Evolutionary conservation across 2,113 vertebrate genomes (phyloP), one percentile per base, ranked within the genome.

Genomic region (Macquaria australasica): DNA sequence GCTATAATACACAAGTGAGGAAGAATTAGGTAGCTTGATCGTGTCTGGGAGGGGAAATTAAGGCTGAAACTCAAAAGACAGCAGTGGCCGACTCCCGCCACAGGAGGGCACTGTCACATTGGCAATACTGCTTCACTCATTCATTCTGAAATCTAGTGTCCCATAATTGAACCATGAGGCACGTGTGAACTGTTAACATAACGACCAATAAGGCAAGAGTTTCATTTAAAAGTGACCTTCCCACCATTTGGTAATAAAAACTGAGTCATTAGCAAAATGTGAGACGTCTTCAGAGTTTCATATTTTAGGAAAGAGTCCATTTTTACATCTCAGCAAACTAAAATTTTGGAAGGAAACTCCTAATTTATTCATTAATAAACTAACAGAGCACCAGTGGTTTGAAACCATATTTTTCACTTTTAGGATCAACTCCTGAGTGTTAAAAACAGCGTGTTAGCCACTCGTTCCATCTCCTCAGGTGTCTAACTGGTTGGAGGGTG

Each of bases 401-500:
- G 12, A 64, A 82, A 79, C 59, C 75, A 77, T 16, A 9, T 73
- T 79, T 25, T 62, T 73, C 21, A 62, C 31, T 59, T 76, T 37
- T 6, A 53, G 1, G 48, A 25, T 39, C 6, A 76, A 25, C 62
- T 37, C 67, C 66, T 53, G 60, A 73, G 62, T 74, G 73, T 74
- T 56, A 0, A 34, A n/a, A 50, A 20, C n/a, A n/a, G 34, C 8
- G 1, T 1, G 1, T n/a, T 31, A 28, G 66, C 43, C 55, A 58
- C 11, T 7, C 15, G 5, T 5, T 31, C 18, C 53, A 0, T 28
- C 50, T 39, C 69, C 53, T 72, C 31, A 31, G 12, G 28, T 0
- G 1, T 59, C 75, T 79, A 84, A 48, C 90, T 93, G 96, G 86
- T 95, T 80, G 79, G 94, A 6, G 23, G 90, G 85, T 95, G 96